Evolutionary conservation across 2,888 invertebrate species (phyloP).

Genomic region (Eumerus sabulonum): DNA sequence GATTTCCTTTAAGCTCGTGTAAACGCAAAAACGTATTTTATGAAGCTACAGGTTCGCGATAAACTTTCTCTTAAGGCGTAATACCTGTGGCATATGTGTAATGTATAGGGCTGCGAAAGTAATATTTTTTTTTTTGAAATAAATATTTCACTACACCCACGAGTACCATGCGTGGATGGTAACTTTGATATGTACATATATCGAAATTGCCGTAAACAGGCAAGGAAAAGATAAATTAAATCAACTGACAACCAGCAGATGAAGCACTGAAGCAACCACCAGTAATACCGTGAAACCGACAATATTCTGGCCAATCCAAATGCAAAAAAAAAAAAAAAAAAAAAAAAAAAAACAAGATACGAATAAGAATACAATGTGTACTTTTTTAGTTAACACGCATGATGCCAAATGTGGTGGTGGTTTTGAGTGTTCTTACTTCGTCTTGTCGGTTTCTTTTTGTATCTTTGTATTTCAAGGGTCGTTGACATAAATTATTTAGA

Average conservation of each 20-base stretch:
- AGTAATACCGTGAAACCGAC: conserved; percentile 20
- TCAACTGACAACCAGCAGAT: conserved; percentile 23
- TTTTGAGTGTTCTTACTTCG: conserved; percentile 3
- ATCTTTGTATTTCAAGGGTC: conserved; percentile 50
- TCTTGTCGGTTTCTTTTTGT: conserved; percentile 11
- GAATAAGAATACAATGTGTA: conserved; percentile 28
- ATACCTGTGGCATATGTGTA: conserved; percentile 12
- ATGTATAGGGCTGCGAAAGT: conserved; percentile 25
- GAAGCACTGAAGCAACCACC: background rate
- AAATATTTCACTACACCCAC: no score
- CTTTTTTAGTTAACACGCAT: conserved; percentile 42
- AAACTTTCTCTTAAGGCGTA: conserved; percentile 52
- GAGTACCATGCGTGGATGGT: no score
- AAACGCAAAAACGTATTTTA: no score
- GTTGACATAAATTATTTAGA: conserved; percentile 59
- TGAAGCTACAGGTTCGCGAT: conserved; percentile 8
- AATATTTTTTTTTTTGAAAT: no score
- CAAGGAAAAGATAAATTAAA: conserved; percentile 34
- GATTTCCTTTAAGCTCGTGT: background rate
- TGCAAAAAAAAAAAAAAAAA: conserved; percentile 3
- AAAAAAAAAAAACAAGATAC: no score
- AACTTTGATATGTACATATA: no score
- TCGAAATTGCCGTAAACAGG: no score
- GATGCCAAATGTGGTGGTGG: conserved; percentile 21
- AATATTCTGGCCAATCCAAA: conserved; percentile 26